Evolutionary conservation across 2,888 invertebrate species (phyloP).

Genomic region (Portevinia maculata): DNA sequence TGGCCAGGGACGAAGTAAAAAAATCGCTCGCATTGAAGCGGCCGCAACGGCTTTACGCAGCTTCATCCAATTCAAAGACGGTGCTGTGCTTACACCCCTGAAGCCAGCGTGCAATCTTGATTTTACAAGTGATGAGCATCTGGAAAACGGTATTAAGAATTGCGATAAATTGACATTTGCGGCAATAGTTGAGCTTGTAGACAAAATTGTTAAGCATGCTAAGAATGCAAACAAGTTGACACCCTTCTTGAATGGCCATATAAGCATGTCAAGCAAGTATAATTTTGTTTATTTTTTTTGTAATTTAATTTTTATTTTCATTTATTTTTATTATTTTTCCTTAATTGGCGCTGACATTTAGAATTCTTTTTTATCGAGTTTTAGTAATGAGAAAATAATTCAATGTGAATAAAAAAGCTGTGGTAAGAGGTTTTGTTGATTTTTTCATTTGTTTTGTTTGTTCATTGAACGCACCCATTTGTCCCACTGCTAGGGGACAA

Average conservation of each 20-base stretch:
- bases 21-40: conserved; percentile 84
- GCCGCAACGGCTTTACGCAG: conserved; percentile 85
- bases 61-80: conserved; percentile 85
- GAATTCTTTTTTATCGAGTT: conserved; percentile 4
- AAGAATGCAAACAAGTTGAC: conserved; percentile 76
- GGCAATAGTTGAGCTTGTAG: conserved; percentile 79
- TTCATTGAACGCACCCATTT: conserved; percentile 22
- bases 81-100: conserved; percentile 80
- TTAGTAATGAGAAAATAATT: conserved; percentile 22
- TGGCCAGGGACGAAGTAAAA: conserved; percentile 85
- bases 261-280: conserved; percentile 83
- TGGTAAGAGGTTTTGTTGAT: conserved; percentile 46
- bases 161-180: conserved; percentile 75
- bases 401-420: conserved; percentile 32
- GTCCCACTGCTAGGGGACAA: neutral
- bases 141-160: conserved; percentile 82
- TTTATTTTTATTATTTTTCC: conserved; percentile 52
- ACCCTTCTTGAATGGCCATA: conserved; percentile 77
- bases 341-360: conserved; percentile 18
- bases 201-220: conserved; percentile 79
- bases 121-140: conserved; percentile 84
- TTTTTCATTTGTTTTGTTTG: neutral
- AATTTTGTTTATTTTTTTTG: conserved; percentile 76
- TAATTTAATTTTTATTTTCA: conserved; percentile 74
- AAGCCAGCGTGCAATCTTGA: conserved; percentile 83